Percentiles rank a stretch among this genome's conserved stretches.
Conservation (phyloP, 2,888 invertebrate species). For the Ophraella communa region DNA sequence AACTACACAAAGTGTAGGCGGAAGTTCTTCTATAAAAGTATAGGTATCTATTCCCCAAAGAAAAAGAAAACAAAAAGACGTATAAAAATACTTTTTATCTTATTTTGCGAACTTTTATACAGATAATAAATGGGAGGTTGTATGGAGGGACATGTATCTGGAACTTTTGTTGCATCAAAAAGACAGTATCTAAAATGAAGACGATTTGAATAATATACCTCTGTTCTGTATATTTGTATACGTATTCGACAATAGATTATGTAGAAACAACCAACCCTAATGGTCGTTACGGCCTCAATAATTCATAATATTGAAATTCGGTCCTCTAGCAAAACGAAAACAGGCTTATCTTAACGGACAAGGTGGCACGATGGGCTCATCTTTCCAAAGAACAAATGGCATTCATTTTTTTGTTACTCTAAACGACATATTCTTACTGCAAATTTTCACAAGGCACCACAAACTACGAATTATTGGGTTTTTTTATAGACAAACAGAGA, state of each 20-base stretch:
- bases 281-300: constrained; percentile 38
- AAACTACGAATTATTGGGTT: no score
- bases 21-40: neutral
- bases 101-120: constrained; percentile 6
- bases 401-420: neutral
- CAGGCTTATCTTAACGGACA: constrained; percentile 19
- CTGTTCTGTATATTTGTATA: constrained; percentile 30
- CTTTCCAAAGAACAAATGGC: neutral
- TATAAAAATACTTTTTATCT: constrained; percentile 13
- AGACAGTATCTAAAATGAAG: constrained; percentile 26
- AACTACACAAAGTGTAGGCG: no score
- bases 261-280: constrained; percentile 38
- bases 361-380: constrained; percentile 12
- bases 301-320: constrained; percentile 36
- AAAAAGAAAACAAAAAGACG: neutral
- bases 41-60: neutral
- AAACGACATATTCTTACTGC: no score
- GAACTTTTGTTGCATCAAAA: constrained; percentile 18
- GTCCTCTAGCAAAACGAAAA: constrained; percentile 26
- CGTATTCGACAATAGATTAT: constrained; percentile 37
- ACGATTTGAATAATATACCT: constrained; percentile 31
- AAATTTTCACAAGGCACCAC: no score
- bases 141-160: constrained; percentile 7
- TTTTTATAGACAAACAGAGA: no score
- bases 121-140: constrained; percentile 14